These are phyloP conservation scores for Argyrosomus japonicus DNA, from an alignment of 2,113 vertebrate genomes.

Conservation along the genomic window DNA sequence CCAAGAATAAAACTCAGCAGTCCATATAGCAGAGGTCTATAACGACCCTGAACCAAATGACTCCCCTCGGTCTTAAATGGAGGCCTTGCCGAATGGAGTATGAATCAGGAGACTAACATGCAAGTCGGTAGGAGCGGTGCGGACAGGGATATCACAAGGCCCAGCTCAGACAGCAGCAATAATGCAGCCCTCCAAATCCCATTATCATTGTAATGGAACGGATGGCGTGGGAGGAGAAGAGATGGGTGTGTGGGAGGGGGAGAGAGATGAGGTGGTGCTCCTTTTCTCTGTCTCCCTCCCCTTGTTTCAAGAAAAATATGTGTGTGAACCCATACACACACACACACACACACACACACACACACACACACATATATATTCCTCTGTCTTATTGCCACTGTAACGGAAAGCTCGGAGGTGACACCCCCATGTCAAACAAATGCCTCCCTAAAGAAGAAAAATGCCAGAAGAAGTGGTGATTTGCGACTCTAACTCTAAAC, in stretches of 20 bases:
- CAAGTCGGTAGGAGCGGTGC: conserved; percentile 58
- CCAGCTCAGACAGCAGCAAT: conserved; percentile 75
- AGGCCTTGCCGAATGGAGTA: conserved; percentile 50
- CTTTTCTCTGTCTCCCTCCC: conserved; percentile 21
- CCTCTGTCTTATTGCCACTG: conserved; percentile 32
- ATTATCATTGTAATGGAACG: conserved; percentile 82
- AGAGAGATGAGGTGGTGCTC: conserved; percentile 55
- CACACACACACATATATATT: conserved; percentile 5
- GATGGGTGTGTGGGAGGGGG: conserved; percentile 56
- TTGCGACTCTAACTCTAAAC: conserved; percentile 33
- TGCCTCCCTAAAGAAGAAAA: conserved; percentile 52
- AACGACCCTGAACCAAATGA: conserved; percentile 65
- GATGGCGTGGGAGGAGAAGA: conserved; percentile 70
- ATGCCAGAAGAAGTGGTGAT: conserved; percentile 26
- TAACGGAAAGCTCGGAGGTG: conserved; percentile 49
- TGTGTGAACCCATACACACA: background rate
- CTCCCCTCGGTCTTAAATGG: conserved; percentile 69
- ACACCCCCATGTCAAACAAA: conserved; percentile 55
- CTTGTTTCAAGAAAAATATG: conserved; percentile 39
- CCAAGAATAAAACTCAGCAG: conserved; percentile 69
- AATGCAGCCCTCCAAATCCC: conserved; percentile 80
- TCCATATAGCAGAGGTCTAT: conserved; percentile 61
- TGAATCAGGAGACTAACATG: conserved; percentile 75
- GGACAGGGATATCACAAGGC: conserved; percentile 69
- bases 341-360: conserved; percentile 5